Base-by-base conservation (phyloP, 2,797 vertebrate genomes). In the Orientallactaga sibirica region DNA sequence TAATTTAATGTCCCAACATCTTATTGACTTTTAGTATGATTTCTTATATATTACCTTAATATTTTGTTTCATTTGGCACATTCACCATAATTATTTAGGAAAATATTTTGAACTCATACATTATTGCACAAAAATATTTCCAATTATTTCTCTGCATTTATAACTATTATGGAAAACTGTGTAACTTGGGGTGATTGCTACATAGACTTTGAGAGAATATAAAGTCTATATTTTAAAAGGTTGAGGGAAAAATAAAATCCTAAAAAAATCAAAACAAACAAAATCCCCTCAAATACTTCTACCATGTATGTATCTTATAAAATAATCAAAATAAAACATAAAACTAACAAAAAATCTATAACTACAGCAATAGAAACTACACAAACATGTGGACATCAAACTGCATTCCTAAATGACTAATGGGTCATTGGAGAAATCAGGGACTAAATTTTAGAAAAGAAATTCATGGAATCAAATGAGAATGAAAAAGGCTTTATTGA, bases 181-280 rank as follows among this genome's bases (percentile, higher is more conserved):
- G 20, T 2, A 76, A 20, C 71, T 0, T 83, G 70, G 20, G 19
- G 37, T 68, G 43, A 43, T 24, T 3, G 37, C 91, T 93, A 16
- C 33, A 64, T 95, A 95, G 70, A 67, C 4, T 10, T 93, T 74
- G 83, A 74, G 41, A 96, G 89, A 93, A 55, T 92, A 96, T 91
- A 93, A 4, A 67, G 43, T n/a, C 29, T 79, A 70, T 43, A 86
- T 67, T 77, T 90, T 91, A 43, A 95, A 77, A 95, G 55, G 5
- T 55, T 55, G 55, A 55, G 55, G 6, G 55, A 52, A 52, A 52
- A 52, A 52, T 52, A 12, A 7, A 52, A 52, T 52, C 33, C 33
- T 37, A 37, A 37, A 37, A 52, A 52, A 52, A 52, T 52, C 11
- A 52, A 52, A 52, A 52, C 7, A 52, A 52, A 52, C 11, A 7